A percentile compares a stretch with the other conserved stretches of the same genome.
These are phyloP conservation scores for Oryctes rhinoceros DNA, from an alignment of 1,140 invertebrate genomes.

Conservation along the genomic window DNA sequence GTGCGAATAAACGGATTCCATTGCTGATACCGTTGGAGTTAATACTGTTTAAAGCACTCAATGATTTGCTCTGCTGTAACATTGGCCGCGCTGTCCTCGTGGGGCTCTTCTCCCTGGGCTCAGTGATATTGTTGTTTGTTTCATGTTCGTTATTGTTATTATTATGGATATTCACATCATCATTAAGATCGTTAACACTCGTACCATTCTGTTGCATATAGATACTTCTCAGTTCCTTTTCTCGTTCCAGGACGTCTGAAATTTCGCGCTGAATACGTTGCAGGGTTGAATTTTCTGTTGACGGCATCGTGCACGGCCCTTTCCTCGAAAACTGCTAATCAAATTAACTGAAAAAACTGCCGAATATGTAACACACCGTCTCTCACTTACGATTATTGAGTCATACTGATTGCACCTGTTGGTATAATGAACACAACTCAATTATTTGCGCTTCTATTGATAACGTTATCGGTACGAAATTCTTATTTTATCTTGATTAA, in stretches of 20 bases:
- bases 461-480: slow-evolving; percentile 37
- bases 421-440: slow-evolving; percentile 13
- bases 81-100: neutral
- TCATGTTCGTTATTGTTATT: slow-evolving; percentile 22
- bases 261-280: slow-evolving; percentile 60
- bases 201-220: slow-evolving; percentile 39
- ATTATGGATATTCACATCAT: slow-evolving; percentile 24
- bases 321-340: neutral
- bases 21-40: slow-evolving; percentile 18
- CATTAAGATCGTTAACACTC: neutral
- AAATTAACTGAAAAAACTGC: neutral
- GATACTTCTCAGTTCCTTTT: slow-evolving; percentile 54
- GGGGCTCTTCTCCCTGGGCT: neutral
- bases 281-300: slow-evolving; percentile 53
- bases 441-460: slow-evolving; percentile 29
- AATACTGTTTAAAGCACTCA: slow-evolving; percentile 10
- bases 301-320: slow-evolving; percentile 47
- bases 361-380: slow-evolving; percentile 5
- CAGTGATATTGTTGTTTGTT: slow-evolving; percentile 8
- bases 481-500: slow-evolving; percentile 41
- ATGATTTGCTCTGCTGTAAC: slow-evolving; percentile 31
- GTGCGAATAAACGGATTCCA: slow-evolving; percentile 44
- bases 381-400: slow-evolving; percentile 33
- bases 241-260: slow-evolving; percentile 55
- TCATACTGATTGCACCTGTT: slow-evolving; percentile 41